phyloP scores from a whole-genome alignment of 2,113 vertebrate species.

The Eudyptes chrysolophus region DNA sequence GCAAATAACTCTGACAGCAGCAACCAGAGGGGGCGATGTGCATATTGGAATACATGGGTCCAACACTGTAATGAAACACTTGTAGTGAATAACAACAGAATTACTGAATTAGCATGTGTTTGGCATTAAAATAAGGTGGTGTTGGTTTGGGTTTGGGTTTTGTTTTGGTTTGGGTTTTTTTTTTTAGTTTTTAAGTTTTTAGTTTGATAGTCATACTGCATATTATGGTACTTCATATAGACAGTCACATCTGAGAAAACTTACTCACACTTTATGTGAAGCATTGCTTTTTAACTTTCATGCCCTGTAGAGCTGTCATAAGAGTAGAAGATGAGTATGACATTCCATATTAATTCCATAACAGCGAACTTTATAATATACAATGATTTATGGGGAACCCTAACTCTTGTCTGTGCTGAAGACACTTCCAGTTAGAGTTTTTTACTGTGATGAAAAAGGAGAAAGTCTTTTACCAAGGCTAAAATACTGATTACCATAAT shows the following conservation, averaged over 20 bases:
- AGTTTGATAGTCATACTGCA: neutral
- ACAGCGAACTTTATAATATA: neutral
- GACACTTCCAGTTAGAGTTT: neutral
- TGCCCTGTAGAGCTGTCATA: neutral
- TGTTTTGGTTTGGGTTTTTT: neutral
- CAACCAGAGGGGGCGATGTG: neutral
- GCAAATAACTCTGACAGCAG: neutral
- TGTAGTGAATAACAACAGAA: neutral
- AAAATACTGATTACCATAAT: neutral
- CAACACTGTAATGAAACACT: neutral
- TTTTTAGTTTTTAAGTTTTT: neutral
- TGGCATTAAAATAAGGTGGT: neutral
- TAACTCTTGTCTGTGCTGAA: neutral
- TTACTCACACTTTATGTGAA: neutral
- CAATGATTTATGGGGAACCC: neutral
- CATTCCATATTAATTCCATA: neutral
- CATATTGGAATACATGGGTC: neutral
- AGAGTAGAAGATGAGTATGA: neutral
- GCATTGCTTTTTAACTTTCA: neutral
- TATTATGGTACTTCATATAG: neutral
- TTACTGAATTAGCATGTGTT: neutral
- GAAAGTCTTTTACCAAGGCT: neutral
- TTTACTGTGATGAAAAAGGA: neutral
- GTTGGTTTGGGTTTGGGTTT: accelerated
- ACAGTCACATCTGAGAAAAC: neutral